Conservation (phyloP, 2,797 vertebrate genomes). For the Nasua narica region DNA sequence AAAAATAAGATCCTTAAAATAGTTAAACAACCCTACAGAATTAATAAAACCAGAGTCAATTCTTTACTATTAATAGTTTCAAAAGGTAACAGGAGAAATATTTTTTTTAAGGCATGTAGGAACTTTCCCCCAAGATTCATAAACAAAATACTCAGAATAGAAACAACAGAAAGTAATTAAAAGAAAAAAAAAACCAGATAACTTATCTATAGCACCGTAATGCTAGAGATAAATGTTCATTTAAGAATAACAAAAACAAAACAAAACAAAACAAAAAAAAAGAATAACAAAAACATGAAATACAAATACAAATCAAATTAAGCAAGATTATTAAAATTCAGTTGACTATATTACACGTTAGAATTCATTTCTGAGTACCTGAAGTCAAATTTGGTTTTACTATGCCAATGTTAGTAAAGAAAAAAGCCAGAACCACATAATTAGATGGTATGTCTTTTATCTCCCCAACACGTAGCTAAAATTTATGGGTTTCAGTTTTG, state of each 20-base stretch:
- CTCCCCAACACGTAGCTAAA: background rate
- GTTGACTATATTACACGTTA: background rate
- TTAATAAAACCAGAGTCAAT: background rate
- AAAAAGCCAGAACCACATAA: background rate
- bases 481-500: background rate
- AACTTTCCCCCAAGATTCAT: background rate
- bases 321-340: slow-evolving; percentile 12
- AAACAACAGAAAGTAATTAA: background rate
- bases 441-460: background rate
- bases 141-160: background rate
- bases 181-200: background rate
- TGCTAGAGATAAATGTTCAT: background rate
- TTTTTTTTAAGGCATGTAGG: background rate
- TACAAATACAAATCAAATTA: slow-evolving; percentile 14
- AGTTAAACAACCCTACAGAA: background rate
- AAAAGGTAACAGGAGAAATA: background rate
- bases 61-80: background rate
- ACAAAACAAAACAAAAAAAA: too few species aligned
- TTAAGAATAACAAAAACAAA: background rate
- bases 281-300: background rate
- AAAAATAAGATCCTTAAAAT: slow-evolving; percentile 5
- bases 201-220: background rate
- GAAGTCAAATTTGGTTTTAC: background rate
- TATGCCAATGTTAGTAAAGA: background rate
- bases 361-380: background rate